Evolutionary conservation across 2,113 vertebrate species (phyloP).

Genomic region (Rissa tridactyla): DNA sequence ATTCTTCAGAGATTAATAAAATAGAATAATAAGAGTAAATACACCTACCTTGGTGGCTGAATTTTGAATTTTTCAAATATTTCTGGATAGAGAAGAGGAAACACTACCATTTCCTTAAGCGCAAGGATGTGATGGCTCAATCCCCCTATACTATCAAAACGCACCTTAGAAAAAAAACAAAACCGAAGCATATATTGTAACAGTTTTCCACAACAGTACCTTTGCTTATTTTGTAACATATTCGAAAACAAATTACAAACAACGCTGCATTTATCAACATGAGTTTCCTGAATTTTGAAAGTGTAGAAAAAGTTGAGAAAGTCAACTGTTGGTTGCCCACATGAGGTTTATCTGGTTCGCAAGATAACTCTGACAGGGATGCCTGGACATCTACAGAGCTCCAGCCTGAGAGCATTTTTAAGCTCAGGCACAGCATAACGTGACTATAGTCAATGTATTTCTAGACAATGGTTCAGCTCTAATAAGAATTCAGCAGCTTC

Average conservation of each 20-base stretch:
- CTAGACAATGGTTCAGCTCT: background rate
- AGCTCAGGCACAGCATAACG: background rate
- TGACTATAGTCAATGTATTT: background rate
- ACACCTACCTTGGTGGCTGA: slow-evolving; percentile 92
- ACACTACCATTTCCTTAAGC: slow-evolving; percentile 99
- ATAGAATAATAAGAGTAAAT: background rate
- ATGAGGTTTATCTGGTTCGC: background rate
- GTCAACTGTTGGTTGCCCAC: background rate
- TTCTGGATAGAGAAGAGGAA: slow-evolving; percentile 96
- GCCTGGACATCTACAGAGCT: background rate
- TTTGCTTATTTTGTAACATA: background rate
- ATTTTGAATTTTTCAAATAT: slow-evolving; percentile 99
- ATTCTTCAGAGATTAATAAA: background rate
- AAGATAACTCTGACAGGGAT: background rate
- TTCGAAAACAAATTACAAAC: background rate
- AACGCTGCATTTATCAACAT: background rate
- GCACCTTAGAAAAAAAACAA: slow-evolving; percentile 78
- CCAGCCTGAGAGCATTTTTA: background rate
- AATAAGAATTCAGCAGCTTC: background rate
- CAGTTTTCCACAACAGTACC: background rate
- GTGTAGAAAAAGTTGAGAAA: background rate
- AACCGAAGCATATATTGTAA: background rate
- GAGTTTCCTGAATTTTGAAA: background rate
- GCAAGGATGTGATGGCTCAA: slow-evolving; percentile 94
- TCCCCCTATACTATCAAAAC: slow-evolving; percentile 94